These are phyloP conservation scores for Melinaea menophilus DNA, from an alignment of 2,888 invertebrate genomes.

Conservation along the genomic window DNA sequence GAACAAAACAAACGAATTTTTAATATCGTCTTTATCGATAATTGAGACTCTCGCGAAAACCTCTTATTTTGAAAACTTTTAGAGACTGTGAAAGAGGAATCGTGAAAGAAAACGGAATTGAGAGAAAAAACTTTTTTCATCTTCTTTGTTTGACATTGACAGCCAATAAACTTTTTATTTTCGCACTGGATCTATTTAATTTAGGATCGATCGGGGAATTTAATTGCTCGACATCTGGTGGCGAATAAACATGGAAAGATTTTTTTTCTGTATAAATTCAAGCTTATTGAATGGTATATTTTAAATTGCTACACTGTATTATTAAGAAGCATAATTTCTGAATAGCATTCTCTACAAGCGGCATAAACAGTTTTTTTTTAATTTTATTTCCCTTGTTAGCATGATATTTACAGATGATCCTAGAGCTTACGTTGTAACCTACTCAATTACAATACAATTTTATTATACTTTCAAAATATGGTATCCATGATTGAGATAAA, in stretches of 20 bases:
- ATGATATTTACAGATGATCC: too few relatives aligned
- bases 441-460: too few relatives aligned
- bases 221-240: conserved; percentile 66
- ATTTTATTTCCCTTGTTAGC: too few relatives aligned
- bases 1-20: conserved; percentile 79
- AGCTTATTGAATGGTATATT: conserved; percentile 9
- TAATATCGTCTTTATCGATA: conserved; percentile 78
- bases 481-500: too few relatives aligned
- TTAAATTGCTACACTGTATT: not conserved
- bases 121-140: conserved; percentile 76
- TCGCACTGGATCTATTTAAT: conserved; percentile 74
- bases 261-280: conserved; percentile 36
- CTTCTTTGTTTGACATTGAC: conserved; percentile 78
- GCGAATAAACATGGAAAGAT: conserved; percentile 59
- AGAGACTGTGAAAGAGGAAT: conserved; percentile 74
- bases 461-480: too few relatives aligned
- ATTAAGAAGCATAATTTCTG: too few relatives aligned
- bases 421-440: too few relatives aligned
- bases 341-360: too few relatives aligned
- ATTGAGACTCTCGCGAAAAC: conserved; percentile 76
- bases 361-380: too few relatives aligned
- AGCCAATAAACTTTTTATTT: conserved; percentile 74
- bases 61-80: conserved; percentile 77
- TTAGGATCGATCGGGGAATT: conserved; percentile 64
- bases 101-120: conserved; percentile 74